Base-by-base conservation (phyloP, 92 coral and sea anemone species). In the Diadumene lineata region DNA sequence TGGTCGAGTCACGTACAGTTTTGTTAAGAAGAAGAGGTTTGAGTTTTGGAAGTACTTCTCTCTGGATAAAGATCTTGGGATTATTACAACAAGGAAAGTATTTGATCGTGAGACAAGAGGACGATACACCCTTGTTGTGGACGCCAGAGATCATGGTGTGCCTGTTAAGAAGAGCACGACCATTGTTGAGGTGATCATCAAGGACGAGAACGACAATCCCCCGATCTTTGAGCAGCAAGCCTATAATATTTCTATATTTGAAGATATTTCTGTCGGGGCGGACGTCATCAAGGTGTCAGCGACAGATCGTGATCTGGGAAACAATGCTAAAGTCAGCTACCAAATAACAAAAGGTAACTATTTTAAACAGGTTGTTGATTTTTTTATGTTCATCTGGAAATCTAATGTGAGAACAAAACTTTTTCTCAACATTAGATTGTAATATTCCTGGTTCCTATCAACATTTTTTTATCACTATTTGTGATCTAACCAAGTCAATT, bases 31-130 rank as follows among this genome's bases (percentile, higher is more conserved):
- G 1, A 65, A 79, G 22, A 73, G 74, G 31, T 73, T 70, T 23
- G 44, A 31, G 17, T 43, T 66, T 60, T 53, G 58, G 58, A 53
- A 53, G 58, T 53, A 53, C 58, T 96, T 96, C 80, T 68, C 56
- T 6, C 60, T 96, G 60, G 78, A 96, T 23, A 10, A 43, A 1
- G 11, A 43, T 50, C 89, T 79, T 17, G 99, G 99, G 11, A 50
- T 89, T 13, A 92, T 96, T 22, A 72, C 81, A 15, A 92, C 97
- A n/a, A 82, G 77, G 22, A 50, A 65, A 66, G 80, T 72, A 50
- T 96, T 96, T 75, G 96, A 96, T 50, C 92, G 99, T 31, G 99
- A 96, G 70, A 11, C 11, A 28, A 76, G 31, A 53, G 83, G 72
- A 15, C 75, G 84, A n/a, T 89, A 89, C 75, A 27, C 77, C 17